phyloP scores from a whole-genome alignment of 1,140 invertebrate species.

The Pollicipes pollicipes region DNA sequence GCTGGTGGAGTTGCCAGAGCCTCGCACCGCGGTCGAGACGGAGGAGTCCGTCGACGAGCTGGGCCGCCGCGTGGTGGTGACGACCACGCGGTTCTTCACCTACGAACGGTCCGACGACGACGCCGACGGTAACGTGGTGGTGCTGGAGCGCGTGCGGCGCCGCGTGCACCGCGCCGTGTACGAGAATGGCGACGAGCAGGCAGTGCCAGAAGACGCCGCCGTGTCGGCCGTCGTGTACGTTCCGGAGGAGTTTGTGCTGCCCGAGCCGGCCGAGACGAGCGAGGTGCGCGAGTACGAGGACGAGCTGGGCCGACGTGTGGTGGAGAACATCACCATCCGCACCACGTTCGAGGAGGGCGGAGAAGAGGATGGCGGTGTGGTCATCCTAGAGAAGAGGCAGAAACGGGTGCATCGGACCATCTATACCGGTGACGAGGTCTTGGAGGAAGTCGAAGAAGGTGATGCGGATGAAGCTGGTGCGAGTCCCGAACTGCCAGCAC shows the following conservation, averaged over 20 bases:
- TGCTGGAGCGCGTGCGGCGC: background rate
- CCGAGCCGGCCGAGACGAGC: background rate
- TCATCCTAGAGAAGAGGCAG: background rate
- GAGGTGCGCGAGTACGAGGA: background rate
- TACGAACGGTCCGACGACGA: background rate
- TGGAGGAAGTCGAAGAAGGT: background rate
- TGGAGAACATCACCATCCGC: background rate
- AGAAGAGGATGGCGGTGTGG: background rate
- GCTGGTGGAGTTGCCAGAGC: background rate
- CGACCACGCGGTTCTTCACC: background rate
- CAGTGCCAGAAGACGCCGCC: background rate
- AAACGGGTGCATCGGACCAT: background rate
- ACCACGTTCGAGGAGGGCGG: background rate
- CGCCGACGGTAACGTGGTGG: background rate
- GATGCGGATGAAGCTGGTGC: background rate
- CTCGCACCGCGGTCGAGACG: background rate
- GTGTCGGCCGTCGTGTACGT: background rate
- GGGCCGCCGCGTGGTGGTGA: background rate
- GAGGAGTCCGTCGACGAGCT: background rate
- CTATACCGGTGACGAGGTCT: background rate
- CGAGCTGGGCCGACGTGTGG: background rate
- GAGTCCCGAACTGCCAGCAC: background rate
- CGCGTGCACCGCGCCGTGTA: background rate
- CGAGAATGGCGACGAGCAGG: background rate
- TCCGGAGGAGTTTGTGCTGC: background rate